phyloP scores from a whole-genome alignment of 2,797 vertebrate species.

The Anisognathus igniventris region DNA sequence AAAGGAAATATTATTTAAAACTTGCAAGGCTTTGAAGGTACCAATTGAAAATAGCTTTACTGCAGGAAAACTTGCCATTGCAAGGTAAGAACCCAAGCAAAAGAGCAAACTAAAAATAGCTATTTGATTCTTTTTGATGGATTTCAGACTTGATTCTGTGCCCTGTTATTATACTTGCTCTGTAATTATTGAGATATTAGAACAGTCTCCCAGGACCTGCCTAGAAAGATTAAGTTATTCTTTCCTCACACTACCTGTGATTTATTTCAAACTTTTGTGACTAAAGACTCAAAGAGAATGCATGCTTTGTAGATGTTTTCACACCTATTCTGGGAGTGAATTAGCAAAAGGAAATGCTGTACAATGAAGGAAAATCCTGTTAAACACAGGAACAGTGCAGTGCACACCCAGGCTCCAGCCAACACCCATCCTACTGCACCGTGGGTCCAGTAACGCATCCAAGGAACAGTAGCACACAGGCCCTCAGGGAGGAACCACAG shows the following conservation, averaged over 20 bases:
- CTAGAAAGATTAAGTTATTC: background rate
- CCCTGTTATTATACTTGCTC: background rate
- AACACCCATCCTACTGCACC: background rate
- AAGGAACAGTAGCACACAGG: background rate
- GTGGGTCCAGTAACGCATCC: fast-evolving
- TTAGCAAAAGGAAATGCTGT: background rate
- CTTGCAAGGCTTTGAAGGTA: background rate
- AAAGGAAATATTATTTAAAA: background rate
- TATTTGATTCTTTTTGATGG: background rate
- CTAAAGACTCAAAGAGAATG: background rate
- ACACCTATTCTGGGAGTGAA: background rate
- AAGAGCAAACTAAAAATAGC: background rate
- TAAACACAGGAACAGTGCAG: background rate
- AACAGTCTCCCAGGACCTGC: background rate
- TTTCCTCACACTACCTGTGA: background rate
- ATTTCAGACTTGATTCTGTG: background rate
- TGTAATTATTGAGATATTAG: background rate
- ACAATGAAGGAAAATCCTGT: background rate
- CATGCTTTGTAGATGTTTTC: background rate
- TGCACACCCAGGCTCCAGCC: fast-evolving
- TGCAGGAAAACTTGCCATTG: background rate
- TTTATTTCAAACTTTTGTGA: background rate
- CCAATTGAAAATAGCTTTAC: background rate
- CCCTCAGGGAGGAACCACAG: background rate
- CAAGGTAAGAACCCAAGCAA: background rate